These are phyloP conservation scores for Onychostoma macrolepis DNA, from an alignment of 2,113 vertebrate genomes.

Conservation along the genomic window DNA sequence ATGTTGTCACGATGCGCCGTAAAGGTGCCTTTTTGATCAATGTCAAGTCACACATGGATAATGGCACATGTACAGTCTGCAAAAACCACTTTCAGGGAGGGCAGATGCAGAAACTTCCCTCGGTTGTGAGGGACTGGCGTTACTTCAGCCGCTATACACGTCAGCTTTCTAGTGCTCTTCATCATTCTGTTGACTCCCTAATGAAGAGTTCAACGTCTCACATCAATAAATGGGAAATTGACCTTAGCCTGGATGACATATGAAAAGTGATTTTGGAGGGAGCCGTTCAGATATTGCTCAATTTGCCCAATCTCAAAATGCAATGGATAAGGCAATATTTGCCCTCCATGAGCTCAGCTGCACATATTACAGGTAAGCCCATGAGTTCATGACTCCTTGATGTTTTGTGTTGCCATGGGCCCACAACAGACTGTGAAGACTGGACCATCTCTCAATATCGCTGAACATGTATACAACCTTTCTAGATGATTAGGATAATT, in stretches of 20 bases:
- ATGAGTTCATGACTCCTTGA: not conserved
- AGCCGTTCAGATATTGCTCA: constrained; percentile 75
- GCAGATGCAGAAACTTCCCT: constrained; percentile 72
- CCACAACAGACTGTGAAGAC: not conserved
- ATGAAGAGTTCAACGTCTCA: constrained; percentile 71
- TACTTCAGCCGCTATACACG: constrained; percentile 72
- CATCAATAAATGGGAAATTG: constrained; percentile 73
- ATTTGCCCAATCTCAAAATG: constrained; percentile 74
- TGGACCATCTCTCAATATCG: not conserved
- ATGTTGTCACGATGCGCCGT: constrained; percentile 75
- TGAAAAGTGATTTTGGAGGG: constrained; percentile 70
- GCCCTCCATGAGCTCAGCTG: constrained; percentile 77
- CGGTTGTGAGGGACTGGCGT: constrained; percentile 75
- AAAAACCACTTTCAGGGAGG: constrained; percentile 71
- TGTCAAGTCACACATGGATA: constrained; percentile 71
- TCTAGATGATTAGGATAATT: too few relatives aligned
- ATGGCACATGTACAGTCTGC: constrained; percentile 75
- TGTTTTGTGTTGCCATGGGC: too few relatives aligned
- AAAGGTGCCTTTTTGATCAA: constrained; percentile 80
- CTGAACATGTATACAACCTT: too few relatives aligned
- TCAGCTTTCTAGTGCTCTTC: constrained; percentile 73
- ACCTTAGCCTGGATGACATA: constrained; percentile 63
- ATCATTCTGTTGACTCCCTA: constrained; percentile 76
- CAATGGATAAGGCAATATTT: constrained; percentile 77
- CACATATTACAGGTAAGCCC: constrained; percentile 75